Evolutionary conservation across 2,888 invertebrate species (phyloP).

Genomic region (Nephrotoma guestfalica): DNA sequence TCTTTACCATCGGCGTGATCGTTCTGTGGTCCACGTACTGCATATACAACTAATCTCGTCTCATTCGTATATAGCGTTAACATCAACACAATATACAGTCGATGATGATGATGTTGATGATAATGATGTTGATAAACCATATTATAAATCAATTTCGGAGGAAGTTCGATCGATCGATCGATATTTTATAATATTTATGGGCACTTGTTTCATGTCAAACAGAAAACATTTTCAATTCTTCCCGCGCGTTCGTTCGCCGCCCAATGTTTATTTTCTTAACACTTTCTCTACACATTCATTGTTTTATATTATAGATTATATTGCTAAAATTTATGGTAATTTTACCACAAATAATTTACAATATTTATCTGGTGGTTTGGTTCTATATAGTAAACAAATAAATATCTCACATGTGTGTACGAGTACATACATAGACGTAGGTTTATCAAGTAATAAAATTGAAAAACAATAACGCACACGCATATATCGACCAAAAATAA

Average conservation of each 20-base stretch:
- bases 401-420: background rate
- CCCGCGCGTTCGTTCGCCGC: background rate
- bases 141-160: background rate
- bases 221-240: background rate
- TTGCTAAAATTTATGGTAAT: background rate
- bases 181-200: background rate
- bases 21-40: background rate
- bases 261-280: background rate
- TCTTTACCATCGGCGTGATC: background rate
- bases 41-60: background rate
- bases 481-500: background rate
- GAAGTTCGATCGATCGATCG: background rate
- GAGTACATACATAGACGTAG: background rate
- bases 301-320: background rate
- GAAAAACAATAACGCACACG: background rate
- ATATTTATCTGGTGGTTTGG: background rate
- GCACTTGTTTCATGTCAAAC: background rate
- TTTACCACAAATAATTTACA: background rate
- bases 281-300: background rate
- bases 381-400: background rate
- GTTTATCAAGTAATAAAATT: background rate
- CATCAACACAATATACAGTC: background rate
- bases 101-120: background rate
- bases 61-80: background rate
- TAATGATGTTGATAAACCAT: background rate